These are phyloP conservation scores for Pandemis corylana DNA, from an alignment of 2,888 invertebrate species.

Conservation along the genomic window DNA sequence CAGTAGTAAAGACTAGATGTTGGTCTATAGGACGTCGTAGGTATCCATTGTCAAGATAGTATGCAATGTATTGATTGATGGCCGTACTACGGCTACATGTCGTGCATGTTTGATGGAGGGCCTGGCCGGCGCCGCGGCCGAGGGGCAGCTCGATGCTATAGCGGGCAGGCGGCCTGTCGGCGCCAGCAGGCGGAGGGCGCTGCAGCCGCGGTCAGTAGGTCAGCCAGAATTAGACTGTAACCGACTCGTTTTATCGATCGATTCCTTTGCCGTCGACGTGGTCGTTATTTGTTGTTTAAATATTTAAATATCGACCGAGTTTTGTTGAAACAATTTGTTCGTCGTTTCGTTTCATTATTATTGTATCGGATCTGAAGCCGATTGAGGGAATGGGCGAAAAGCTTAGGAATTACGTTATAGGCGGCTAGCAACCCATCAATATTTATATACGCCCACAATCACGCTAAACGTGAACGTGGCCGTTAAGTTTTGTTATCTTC, in stretches of 20 bases:
- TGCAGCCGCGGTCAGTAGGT: neutral
- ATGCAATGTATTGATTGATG: no score
- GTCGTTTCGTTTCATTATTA: no score
- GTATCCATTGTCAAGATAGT: neutral
- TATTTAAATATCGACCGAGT: no score
- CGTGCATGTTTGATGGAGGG: neutral
- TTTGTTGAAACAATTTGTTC: no score
- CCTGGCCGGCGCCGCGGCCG: neutral
- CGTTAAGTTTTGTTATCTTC: no score
- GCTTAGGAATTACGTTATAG: no score
- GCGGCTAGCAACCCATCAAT: no score
- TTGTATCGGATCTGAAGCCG: no score
- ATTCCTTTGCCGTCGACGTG: neutral
- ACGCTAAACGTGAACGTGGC: no score
- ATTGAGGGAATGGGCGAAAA: no score
- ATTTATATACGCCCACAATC: no score
- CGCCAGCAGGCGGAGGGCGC: neutral
- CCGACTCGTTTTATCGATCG: neutral
- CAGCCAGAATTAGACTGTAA: slow-evolving; percentile 1
- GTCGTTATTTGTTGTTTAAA: no score
- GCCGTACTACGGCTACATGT: neutral
- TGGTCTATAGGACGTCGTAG: neutral
- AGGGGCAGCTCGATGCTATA: neutral
- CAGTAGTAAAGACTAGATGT: neutral
- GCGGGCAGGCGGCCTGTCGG: neutral